Evolutionary conservation across 2,888 invertebrate species (phyloP).

Genomic region (Nematopogon swammerdamellus): DNA sequence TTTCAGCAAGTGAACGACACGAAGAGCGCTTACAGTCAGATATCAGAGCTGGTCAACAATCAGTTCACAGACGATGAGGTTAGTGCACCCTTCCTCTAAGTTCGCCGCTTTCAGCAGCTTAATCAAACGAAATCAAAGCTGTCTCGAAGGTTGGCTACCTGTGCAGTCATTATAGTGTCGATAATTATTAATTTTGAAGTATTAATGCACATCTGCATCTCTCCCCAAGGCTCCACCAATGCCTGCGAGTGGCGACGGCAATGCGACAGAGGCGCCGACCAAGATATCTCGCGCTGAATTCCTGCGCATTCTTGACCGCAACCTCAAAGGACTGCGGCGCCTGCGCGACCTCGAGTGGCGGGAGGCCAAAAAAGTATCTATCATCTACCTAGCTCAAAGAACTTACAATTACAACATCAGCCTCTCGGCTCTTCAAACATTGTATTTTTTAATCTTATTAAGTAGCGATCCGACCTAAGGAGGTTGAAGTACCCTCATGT

Average conservation of each 20-base stretch:
- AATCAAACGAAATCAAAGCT: too few species aligned
- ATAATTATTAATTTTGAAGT: too few species aligned
- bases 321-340: constrained; percentile 42
- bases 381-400: too few species aligned
- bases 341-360: constrained; percentile 46
- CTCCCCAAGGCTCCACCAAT: constrained; percentile 20
- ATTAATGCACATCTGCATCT: background rate
- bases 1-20: constrained; percentile 53
- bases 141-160: too few species aligned
- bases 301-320: constrained; percentile 41
- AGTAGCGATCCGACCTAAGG: too few species aligned
- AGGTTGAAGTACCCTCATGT: too few species aligned
- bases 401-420: too few species aligned
- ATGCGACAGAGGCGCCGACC: constrained; percentile 35
- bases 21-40: constrained; percentile 47
- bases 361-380: constrained; percentile 41
- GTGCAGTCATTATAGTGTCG: too few species aligned
- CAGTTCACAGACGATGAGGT: constrained; percentile 43
- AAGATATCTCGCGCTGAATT: constrained; percentile 43
- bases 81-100: constrained; percentile 24
- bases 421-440: too few species aligned
- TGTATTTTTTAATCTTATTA: too few species aligned
- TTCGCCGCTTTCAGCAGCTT: too few species aligned
- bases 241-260: constrained; percentile 22
- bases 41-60: constrained; percentile 36